Evolutionary conservation across 2,888 invertebrate species (phyloP).

Genomic region (Noctua fimbriata): DNA sequence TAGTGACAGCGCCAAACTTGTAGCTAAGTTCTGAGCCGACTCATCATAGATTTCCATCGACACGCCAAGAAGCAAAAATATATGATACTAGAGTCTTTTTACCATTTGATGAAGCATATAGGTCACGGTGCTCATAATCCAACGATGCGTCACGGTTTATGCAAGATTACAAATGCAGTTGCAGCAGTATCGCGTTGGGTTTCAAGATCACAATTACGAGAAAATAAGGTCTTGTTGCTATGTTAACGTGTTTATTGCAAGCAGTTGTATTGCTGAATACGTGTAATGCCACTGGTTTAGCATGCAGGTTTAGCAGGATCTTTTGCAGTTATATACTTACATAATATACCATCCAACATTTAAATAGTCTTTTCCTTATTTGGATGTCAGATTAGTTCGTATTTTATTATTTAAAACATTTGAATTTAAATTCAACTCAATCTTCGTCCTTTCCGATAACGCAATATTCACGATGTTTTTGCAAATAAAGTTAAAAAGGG

Average conservation of each 20-base stretch:
- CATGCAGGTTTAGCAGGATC: not conserved
- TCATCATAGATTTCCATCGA: not conserved
- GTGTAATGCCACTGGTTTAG: not conserved
- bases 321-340: not conserved
- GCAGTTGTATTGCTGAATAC: conserved; percentile 9
- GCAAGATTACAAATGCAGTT: conserved; percentile 35
- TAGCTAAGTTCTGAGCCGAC: not conserved
- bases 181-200: conserved; percentile 14
- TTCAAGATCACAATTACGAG: conserved; percentile 35
- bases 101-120: conserved; percentile 16
- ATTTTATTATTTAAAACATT: not conserved
- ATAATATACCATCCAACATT: not conserved
- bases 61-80: not conserved
- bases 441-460: not conserved
- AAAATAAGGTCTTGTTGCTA: conserved; percentile 44
- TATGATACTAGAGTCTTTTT: conserved; percentile 1
- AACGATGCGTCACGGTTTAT: conserved; percentile 47
- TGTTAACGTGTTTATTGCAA: conserved; percentile 12
- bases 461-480: conserved; percentile 13
- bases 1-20: not conserved
- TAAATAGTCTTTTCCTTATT: not conserved
- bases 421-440: not conserved
- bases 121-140: conserved; percentile 36
- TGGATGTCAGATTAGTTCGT: not conserved
- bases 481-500: not conserved